A percentile compares a stretch with the other conserved stretches of the same genome.
Evolutionary conservation across 2,797 vertebrate genomes (phyloP).

Genomic region (Tenualosa ilisha): DNA sequence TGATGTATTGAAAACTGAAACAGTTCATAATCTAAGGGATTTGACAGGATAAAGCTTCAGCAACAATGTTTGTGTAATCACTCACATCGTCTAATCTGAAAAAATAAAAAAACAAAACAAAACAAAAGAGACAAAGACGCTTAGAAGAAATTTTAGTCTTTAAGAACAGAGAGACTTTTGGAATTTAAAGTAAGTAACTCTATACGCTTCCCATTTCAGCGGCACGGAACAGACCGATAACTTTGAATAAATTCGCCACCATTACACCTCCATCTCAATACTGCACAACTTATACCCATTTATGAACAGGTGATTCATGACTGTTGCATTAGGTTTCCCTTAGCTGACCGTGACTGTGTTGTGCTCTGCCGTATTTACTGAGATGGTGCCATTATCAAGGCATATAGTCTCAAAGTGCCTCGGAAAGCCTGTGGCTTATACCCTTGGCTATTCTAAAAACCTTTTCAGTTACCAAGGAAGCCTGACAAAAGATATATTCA

Average conservation of each 20-base stretch:
- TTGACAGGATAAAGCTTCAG: background rate
- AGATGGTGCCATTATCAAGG: background rate
- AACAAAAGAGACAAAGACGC: background rate
- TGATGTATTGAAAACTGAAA: background rate
- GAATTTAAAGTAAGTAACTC: background rate
- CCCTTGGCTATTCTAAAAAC: background rate
- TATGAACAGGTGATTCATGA: background rate
- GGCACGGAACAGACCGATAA: background rate
- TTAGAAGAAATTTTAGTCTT: constrained; percentile 3
- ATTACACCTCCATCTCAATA: background rate
- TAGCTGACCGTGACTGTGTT: background rate
- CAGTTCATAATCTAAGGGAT: background rate
- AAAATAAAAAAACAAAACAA: background rate
- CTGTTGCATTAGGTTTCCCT: background rate
- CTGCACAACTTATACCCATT: background rate
- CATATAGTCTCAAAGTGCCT: background rate
- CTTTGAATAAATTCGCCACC: background rate
- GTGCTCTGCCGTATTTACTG: background rate
- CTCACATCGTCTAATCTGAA: background rate
- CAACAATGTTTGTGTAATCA: background rate
- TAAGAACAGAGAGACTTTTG: background rate
- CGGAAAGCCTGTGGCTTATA: background rate
- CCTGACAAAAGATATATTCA: background rate
- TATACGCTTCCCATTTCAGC: background rate
- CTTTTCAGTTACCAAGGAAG: background rate